phyloP scores from a whole-genome alignment of 2,797 vertebrate species.

The Tokudaia tokunoshimensis region DNA sequence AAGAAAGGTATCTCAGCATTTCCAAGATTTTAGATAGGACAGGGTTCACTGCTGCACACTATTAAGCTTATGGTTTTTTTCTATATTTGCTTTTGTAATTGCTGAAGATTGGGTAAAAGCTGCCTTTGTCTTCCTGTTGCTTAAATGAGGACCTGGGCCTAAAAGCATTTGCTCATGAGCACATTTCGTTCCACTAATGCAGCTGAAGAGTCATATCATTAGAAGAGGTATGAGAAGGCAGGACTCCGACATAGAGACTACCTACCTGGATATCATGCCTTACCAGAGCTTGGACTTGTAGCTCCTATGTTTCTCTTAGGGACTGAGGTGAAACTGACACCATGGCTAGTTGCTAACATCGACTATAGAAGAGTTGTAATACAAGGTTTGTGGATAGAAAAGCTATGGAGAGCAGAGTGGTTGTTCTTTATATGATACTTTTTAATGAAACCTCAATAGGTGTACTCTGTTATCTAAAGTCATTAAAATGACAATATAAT shows the following conservation, averaged over 20 bases:
- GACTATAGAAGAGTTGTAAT: background rate
- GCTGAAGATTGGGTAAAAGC: slow-evolving; percentile 32
- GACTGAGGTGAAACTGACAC: background rate
- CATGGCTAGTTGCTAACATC: background rate
- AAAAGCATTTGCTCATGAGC: background rate
- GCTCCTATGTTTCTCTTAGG: background rate
- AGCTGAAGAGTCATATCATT: background rate
- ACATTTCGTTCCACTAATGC: background rate
- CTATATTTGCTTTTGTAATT: background rate
- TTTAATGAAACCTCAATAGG: slow-evolving; percentile 21
- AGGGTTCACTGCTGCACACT: slow-evolving; percentile 61
- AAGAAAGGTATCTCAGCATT: slow-evolving; percentile 74
- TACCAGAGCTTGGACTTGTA: background rate
- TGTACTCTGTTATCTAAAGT: background rate
- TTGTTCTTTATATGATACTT: background rate
- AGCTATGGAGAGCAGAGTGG: background rate
- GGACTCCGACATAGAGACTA: background rate
- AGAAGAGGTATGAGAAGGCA: background rate
- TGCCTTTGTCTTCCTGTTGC: slow-evolving; percentile 59
- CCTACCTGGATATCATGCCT: background rate
- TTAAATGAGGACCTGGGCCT: background rate
- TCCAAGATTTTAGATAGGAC: slow-evolving; percentile 76
- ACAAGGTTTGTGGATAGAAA: background rate
- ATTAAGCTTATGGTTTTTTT: slow-evolving; percentile 27
- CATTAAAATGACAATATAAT: slow-evolving; percentile 45